phyloP scores from a whole-genome alignment of 2,113 vertebrate species.

The Procavia capensis region DNA sequence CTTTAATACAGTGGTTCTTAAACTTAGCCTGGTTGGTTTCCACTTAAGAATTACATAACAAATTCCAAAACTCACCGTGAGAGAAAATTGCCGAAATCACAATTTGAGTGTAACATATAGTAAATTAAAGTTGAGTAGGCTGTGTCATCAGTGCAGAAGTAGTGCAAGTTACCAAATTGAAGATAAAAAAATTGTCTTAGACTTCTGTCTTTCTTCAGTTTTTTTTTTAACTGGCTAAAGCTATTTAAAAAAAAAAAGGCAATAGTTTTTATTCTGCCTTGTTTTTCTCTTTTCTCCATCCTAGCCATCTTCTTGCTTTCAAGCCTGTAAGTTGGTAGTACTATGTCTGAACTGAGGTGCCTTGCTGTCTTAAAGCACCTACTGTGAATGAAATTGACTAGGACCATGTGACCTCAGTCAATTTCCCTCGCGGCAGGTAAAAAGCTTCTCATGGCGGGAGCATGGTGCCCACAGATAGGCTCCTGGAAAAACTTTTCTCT shows the following conservation, averaged over 20 bases:
- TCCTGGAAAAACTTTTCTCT: constrained; percentile 42
- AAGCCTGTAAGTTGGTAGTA: constrained; percentile 67
- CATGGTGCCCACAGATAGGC: constrained; percentile 12
- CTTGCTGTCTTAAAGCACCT: constrained; percentile 74
- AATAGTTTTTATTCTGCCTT: background rate
- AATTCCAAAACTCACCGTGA: constrained; percentile 57
- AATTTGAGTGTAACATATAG: constrained; percentile 45
- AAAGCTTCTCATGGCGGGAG: constrained; percentile 62
- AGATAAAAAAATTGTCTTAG: constrained; percentile 59
- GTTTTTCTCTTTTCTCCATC: constrained; percentile 16
- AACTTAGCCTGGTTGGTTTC: constrained; percentile 50
- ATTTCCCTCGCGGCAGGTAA: constrained; percentile 74
- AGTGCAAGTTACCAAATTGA: constrained; percentile 59
- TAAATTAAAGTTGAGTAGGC: constrained; percentile 66
- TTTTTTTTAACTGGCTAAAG: background rate
- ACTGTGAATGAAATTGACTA: constrained; percentile 82
- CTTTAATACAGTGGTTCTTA: constrained; percentile 49
- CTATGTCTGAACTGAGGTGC: constrained; percentile 62
- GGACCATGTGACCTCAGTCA: constrained; percentile 71
- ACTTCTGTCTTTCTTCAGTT: background rate
- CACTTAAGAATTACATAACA: constrained; percentile 63
- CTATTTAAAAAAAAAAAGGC: too few species aligned
- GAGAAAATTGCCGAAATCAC: constrained; percentile 51
- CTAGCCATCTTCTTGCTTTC: constrained; percentile 46
- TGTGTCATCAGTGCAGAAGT: constrained; percentile 57